These are phyloP conservation scores for Sitophilus oryzae DNA, from an alignment of 1,140 invertebrate species.

Conservation along the genomic window DNA sequence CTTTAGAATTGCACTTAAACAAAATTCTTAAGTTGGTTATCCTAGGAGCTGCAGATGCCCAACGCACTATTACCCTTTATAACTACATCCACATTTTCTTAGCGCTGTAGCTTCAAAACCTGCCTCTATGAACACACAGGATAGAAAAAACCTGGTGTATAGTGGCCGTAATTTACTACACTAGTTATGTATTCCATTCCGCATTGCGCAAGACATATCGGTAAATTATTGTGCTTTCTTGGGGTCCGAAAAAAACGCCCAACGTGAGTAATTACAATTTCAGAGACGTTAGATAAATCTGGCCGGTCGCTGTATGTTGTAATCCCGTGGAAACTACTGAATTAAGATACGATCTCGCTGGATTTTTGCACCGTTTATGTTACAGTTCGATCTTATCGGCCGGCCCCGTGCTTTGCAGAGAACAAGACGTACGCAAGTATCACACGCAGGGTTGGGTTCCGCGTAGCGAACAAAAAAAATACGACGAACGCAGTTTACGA, in stretches of 20 bases:
- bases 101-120: no score
- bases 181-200: no score
- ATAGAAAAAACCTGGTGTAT: no score
- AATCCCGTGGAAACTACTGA: conserved; percentile 25
- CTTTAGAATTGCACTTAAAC: no score
- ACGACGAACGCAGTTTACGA: no score
- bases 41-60: no score
- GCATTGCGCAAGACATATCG: conserved; percentile 9
- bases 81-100: no score
- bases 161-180: no score
- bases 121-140: no score
- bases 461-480: no score
- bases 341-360: conserved; percentile 25
- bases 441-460: conserved; percentile 21
- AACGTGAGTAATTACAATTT: conserved; percentile 23
- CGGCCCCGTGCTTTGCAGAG: conserved; percentile 12
- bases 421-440: conserved; percentile 27
- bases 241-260: conserved; percentile 5
- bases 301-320: conserved; percentile 22
- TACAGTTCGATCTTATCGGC: conserved; percentile 28
- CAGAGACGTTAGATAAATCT: conserved; percentile 20
- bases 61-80: no score
- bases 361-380: conserved; percentile 25
- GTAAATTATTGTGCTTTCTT: conserved; percentile 8
- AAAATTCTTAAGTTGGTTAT: no score